Evolutionary conservation across 2,797 vertebrate genomes (phyloP).

Genomic region (Oreonectes daqikongensis): DNA sequence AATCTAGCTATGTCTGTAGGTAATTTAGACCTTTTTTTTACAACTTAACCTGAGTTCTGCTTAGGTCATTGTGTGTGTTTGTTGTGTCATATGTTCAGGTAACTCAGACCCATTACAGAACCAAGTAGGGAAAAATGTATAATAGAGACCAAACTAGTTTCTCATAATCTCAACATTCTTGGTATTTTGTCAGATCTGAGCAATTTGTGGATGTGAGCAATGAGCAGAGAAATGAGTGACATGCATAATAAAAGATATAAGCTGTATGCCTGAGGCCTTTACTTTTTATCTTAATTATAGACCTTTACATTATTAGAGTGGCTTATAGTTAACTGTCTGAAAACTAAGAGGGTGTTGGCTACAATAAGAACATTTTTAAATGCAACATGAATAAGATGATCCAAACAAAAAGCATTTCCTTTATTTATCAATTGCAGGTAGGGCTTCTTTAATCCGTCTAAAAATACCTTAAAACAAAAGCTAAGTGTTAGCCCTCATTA

Average conservation of each 20-base stretch:
- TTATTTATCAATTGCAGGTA: background rate
- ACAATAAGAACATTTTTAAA: background rate
- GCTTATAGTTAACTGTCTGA: background rate
- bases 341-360: conserved; percentile 8
- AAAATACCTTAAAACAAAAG: background rate
- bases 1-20: no score
- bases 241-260: background rate
- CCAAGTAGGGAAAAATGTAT: background rate
- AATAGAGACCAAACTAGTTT: background rate
- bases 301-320: background rate
- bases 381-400: conserved; percentile 1
- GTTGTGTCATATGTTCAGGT: background rate
- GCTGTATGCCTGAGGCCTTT: background rate
- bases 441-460: background rate
- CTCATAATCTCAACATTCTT: background rate
- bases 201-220: background rate
- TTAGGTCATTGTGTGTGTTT: background rate
- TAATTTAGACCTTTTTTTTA: no score
- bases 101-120: background rate
- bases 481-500: background rate
- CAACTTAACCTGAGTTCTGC: background rate
- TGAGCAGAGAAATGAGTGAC: background rate
- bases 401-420: background rate
- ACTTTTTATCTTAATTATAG: background rate
- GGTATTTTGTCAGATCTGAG: background rate